Evolutionary conservation across 1,140 invertebrate species (phyloP), one percentile per base, ranked within the genome.

Genomic region (Penaeus chinensis): DNA sequence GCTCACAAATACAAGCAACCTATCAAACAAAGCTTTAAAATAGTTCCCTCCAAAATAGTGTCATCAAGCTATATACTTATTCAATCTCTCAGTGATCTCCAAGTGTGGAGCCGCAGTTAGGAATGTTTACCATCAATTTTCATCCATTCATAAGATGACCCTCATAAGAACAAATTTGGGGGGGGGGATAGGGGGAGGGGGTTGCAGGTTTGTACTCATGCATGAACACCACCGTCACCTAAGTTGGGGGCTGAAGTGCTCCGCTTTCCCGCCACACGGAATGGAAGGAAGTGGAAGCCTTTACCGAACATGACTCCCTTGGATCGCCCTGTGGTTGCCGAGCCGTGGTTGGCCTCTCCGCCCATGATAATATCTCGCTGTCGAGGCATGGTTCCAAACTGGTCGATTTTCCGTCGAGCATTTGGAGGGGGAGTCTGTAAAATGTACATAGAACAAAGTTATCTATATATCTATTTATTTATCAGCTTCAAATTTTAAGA

Each of bases 211-310:
- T 84, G 81, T 74, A 83, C 74, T 78, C 87, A 88, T 88, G 87
- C 81, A 88, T 83, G 74, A 87, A 89, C 89, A 89, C 82, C 90
- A 90, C 92, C 91, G 90, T 93, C 93, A 98, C 97, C 96, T 97
- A 98, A 93, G 93, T 97, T 96, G 89, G 97, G 97, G 91, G 97
- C 96, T 91, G 96, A 98, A 91, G 95, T 95, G 93, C 96, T 97
- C 93, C 96, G 94, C 89, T 93, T 93, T 88, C 93, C 93, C 78
- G 92, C 91, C 89, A 89, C 89, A 87, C 92, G 91, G 90, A 93
- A 91, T 86, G 94, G 94, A 93, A 95, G 92, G 91, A 94, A 93
- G 91, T 93, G 92, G 92, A 94, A 93, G 91, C 94, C 93, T 94
- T 95, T 95, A 94, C 95, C 95, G 92, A 96, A 95, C 85, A 93